Conservation (phyloP, 2,888 invertebrate species). For the Monoplex corrugatus region DNA sequence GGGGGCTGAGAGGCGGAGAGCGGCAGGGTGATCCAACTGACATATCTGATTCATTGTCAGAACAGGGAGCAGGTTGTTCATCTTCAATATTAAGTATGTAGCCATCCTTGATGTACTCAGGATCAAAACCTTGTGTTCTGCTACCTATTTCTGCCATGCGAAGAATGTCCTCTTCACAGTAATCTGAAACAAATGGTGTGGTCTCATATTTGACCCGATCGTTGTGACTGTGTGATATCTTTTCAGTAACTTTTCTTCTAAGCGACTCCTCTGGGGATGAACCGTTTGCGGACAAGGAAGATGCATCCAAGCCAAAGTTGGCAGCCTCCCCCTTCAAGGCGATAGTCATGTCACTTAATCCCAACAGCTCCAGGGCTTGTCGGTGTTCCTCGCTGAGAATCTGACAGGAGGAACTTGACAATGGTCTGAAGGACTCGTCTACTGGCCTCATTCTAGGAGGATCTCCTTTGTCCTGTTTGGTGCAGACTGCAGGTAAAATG, state of each 20-base stretch:
- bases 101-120: neutral
- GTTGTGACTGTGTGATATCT: neutral
- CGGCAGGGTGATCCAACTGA: neutral
- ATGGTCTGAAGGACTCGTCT: neutral
- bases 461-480: neutral
- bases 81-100: neutral
- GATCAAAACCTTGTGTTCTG: neutral
- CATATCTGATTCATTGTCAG: neutral
- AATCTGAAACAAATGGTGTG: slow-evolving; percentile 25
- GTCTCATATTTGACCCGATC: neutral
- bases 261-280: neutral
- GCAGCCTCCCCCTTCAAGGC: neutral
- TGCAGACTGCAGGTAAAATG: too few species aligned
- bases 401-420: neutral
- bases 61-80: neutral
- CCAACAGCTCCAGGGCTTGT: slow-evolving; percentile 13
- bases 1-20: neutral
- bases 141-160: neutral
- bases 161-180: neutral
- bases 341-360: neutral
- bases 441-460: neutral
- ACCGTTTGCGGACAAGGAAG: neutral
- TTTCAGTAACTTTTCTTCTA: neutral
- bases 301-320: neutral
- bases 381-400: slow-evolving; percentile 13